A percentile compares a stretch with the other conserved stretches of the same genome.
Evolutionary conservation across 2,797 vertebrate genomes (phyloP).

Genomic region (Centroberyx gerrardi): DNA sequence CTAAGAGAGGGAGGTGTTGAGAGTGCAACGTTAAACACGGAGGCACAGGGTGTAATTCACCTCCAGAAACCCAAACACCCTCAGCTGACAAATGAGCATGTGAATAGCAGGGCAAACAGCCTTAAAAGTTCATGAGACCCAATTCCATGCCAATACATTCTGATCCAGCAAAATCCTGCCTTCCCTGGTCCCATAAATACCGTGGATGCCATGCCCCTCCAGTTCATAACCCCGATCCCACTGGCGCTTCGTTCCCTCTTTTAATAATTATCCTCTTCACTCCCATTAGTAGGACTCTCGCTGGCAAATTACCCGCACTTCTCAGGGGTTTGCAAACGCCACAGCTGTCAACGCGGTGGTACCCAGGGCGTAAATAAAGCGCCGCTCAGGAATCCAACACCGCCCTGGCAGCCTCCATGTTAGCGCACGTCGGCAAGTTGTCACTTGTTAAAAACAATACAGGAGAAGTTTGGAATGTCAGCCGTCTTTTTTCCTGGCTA

Average conservation of each 20-base stretch:
- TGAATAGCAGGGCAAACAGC: neutral
- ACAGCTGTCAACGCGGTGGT: conserved; percentile 73
- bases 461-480: conserved; percentile 73
- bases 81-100: conserved; percentile 49
- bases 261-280: conserved; percentile 60
- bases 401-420: conserved; percentile 65
- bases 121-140: conserved; percentile 39
- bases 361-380: conserved; percentile 71
- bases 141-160: conserved; percentile 54
- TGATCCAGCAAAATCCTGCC: conserved; percentile 33
- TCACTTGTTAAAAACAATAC: conserved; percentile 82
- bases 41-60: conserved; percentile 37
- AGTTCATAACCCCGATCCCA: conserved; percentile 31
- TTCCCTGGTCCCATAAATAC: conserved; percentile 43
- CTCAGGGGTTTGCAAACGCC: conserved; percentile 60
- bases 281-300: conserved; percentile 52
- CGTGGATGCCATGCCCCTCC: conserved; percentile 31
- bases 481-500: conserved; percentile 50
- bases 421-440: conserved; percentile 72
- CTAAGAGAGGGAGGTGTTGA: conserved; percentile 38
- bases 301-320: conserved; percentile 54
- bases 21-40: conserved; percentile 41
- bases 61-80: conserved; percentile 41
- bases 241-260: conserved; percentile 30
- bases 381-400: conserved; percentile 71